phyloP scores from a whole-genome alignment of 2,113 vertebrate genomes.

The Tapirus terrestris region DNA sequence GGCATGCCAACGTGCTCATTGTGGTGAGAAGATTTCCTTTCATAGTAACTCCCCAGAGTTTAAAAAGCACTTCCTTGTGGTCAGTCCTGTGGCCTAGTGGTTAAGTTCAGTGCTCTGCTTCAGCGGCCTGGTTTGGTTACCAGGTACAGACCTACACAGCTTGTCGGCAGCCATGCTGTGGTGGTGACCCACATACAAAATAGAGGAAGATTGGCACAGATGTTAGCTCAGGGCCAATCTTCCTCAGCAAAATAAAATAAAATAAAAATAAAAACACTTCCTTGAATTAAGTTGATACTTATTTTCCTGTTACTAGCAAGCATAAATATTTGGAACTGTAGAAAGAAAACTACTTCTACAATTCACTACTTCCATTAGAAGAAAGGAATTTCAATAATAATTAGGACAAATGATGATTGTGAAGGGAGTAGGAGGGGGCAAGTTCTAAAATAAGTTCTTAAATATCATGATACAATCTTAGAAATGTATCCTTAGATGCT shows the following conservation, averaged over 20 bases:
- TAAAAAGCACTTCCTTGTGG: not conserved
- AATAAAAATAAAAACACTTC: not conserved
- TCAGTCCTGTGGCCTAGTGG: too few species aligned
- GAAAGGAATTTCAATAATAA: not conserved
- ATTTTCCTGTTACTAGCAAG: not conserved
- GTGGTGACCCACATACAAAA: too few species aligned
- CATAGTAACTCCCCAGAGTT: not conserved
- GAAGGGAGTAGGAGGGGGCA: not conserved
- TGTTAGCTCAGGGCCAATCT: too few species aligned
- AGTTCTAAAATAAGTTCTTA: constrained; percentile 6
- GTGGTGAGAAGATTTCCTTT: not conserved
- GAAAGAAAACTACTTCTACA: not conserved
- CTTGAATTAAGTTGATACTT: not conserved
- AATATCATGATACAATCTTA: not conserved
- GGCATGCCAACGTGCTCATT: not conserved
- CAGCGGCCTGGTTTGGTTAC: too few species aligned
- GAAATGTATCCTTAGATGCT: not conserved
- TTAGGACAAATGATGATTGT: not conserved
- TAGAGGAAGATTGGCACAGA: too few species aligned
- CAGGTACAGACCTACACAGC: too few species aligned
- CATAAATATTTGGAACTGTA: not conserved
- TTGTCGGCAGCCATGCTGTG: too few species aligned
- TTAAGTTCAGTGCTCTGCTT: too few species aligned
- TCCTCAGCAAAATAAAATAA: too few species aligned
- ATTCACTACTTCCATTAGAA: not conserved